phyloP scores from a whole-genome alignment of 23 tunicate species.

The Ciona savignyi region DNA sequence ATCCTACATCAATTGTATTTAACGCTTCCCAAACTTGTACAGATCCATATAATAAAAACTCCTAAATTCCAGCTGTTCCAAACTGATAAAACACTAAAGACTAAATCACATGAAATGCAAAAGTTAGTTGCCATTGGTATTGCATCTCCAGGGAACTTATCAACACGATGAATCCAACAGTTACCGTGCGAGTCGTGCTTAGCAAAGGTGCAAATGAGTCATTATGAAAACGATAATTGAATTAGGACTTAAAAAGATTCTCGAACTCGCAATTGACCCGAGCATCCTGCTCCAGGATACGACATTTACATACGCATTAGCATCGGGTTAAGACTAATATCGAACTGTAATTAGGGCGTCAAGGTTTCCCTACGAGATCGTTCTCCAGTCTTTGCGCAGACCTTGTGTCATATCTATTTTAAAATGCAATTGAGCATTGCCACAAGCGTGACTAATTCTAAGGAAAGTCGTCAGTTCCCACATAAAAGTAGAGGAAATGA shows the following conservation, averaged over 20 bases:
- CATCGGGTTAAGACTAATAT: background rate
- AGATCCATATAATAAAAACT: too few species aligned
- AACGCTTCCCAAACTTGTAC: too few species aligned
- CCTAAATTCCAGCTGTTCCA: background rate
- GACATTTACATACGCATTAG: background rate
- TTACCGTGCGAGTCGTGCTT: background rate
- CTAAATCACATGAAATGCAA: background rate
- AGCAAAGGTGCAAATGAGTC: background rate
- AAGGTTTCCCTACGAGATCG: background rate
- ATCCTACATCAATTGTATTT: too few species aligned
- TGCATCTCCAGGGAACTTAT: too few species aligned
- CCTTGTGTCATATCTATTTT: background rate
- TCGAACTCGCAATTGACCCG: background rate
- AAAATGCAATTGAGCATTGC: background rate
- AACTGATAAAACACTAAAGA: background rate
- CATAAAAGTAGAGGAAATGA: background rate
- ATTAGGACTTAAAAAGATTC: background rate
- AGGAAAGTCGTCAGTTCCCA: background rate
- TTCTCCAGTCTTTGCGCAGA: background rate
- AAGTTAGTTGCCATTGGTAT: too few species aligned
- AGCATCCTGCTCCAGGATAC: background rate
- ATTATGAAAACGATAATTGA: background rate
- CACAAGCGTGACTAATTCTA: background rate
- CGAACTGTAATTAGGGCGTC: background rate
- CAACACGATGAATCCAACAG: too few species aligned